Evolutionary conservation across 2,113 vertebrate genomes (phyloP).

Genomic region (Lampris megalopsis): DNA sequence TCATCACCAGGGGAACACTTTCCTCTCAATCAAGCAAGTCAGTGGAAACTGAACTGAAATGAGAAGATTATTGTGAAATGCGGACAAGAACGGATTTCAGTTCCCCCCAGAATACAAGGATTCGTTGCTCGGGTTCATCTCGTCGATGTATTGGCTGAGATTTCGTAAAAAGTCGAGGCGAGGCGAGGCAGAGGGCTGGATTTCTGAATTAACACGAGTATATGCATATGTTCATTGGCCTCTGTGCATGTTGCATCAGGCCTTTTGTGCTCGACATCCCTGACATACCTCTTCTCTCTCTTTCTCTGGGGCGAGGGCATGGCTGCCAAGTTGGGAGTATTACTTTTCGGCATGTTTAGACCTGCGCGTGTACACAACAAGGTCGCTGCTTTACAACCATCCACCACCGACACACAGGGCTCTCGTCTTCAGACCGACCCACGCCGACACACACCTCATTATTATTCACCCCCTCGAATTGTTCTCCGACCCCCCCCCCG

Average conservation of each 20-base stretch:
- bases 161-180: neutral
- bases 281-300: neutral
- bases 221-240: neutral
- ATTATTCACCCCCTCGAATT: neutral
- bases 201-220: neutral
- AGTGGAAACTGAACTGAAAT: neutral
- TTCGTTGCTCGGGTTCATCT: neutral
- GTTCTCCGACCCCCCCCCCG: neutral
- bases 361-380: slow-evolving; percentile 9
- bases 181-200: neutral
- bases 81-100: neutral
- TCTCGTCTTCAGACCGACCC: neutral
- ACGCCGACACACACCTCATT: neutral
- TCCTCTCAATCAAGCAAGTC: neutral
- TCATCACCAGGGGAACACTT: neutral
- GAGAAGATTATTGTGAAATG: neutral
- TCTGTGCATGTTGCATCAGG: slow-evolving; percentile 58
- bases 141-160: neutral
- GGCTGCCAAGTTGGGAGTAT: slow-evolving; percentile 13
- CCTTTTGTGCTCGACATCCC: slow-evolving; percentile 1
- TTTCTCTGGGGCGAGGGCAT: neutral
- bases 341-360: slow-evolving; percentile 33
- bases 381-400: neutral
- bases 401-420: neutral
- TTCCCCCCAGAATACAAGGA: neutral